Evolutionary conservation across 2,888 invertebrate genomes (phyloP).

Genomic region (Folsomia candida): DNA sequence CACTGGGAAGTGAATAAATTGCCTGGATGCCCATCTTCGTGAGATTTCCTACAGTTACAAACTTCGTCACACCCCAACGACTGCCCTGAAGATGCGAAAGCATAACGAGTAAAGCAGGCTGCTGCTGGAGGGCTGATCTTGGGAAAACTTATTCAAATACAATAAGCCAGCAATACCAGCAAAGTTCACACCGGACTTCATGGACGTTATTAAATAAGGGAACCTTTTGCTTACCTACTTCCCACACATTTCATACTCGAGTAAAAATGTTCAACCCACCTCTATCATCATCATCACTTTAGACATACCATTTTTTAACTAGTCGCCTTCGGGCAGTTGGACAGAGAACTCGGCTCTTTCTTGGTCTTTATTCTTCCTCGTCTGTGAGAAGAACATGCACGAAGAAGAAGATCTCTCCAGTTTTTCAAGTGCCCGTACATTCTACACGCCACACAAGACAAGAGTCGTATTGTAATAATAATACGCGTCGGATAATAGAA

Average conservation of each 20-base stretch:
- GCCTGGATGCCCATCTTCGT: conserved; percentile 18
- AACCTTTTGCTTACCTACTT: conserved; percentile 13
- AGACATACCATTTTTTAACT: conserved; percentile 21
- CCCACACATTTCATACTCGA: conserved; percentile 17
- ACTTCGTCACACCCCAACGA: conserved; percentile 14
- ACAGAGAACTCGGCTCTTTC: not conserved
- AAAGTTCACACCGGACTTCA: conserved; percentile 4
- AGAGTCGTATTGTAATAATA: not conserved
- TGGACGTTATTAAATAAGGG: conserved; percentile 14
- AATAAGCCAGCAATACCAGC: too few species aligned
- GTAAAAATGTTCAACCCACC: conserved; percentile 2
- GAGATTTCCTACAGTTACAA: conserved; percentile 8
- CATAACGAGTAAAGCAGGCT: not conserved
- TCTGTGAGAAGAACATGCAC: not conserved
- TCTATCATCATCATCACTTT: conserved; percentile 20
- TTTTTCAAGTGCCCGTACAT: conserved; percentile 3
- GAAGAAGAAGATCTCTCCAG: not conserved
- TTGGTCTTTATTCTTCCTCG: too few species aligned
- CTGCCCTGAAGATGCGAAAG: not conserved
- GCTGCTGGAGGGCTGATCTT: conserved; percentile 3
- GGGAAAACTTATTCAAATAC: conserved; percentile 7
- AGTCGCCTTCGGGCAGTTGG: conserved; percentile 19
- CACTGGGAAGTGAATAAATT: conserved; percentile 17
- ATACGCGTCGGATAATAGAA: conserved; percentile 6
- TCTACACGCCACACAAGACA: not conserved